A percentile compares a stretch with the other conserved stretches of the same genome.
These are phyloP conservation scores for Adelosebastes latens DNA, from an alignment of 2,797 vertebrate genomes.

Conservation along the genomic window DNA sequence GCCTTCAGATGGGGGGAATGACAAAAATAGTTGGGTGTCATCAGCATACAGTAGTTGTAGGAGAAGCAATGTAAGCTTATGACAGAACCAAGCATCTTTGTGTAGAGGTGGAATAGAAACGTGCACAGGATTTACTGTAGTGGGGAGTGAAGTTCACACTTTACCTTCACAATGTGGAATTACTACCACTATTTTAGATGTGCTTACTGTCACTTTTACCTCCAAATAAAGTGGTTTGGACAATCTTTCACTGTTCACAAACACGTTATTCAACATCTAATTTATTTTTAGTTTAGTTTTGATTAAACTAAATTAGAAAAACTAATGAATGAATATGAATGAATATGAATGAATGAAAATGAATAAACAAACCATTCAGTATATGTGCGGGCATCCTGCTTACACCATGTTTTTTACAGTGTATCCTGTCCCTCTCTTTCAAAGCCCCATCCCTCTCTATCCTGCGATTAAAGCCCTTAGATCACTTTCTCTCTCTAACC, in stretches of 20 bases:
- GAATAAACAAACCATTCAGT: not conserved
- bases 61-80: not conserved
- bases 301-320: not conserved
- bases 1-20: too few relatives aligned
- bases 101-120: too few relatives aligned
- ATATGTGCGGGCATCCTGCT: not conserved
- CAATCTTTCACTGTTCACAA: not conserved
- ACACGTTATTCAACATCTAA: not conserved
- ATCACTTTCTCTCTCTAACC: conserved; percentile 49
- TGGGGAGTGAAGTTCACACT: too few relatives aligned
- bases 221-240: not conserved
- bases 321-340: too few relatives aligned
- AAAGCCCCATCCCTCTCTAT: conserved; percentile 20
- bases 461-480: conserved; percentile 51
- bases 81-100: too few relatives aligned
- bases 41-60: not conserved
- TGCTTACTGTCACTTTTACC: not conserved
- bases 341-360: too few relatives aligned
- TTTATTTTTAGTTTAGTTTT: not conserved
- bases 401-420: conserved; percentile 17
- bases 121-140: too few relatives aligned
- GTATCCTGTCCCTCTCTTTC: not conserved
- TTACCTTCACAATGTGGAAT: not conserved
- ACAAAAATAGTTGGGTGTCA: not conserved
- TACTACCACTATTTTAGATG: not conserved